Evolutionary conservation across 2,113 vertebrate species (phyloP), one percentile per base, ranked within the genome.

Genomic region (Centrocercus urophasianus): DNA sequence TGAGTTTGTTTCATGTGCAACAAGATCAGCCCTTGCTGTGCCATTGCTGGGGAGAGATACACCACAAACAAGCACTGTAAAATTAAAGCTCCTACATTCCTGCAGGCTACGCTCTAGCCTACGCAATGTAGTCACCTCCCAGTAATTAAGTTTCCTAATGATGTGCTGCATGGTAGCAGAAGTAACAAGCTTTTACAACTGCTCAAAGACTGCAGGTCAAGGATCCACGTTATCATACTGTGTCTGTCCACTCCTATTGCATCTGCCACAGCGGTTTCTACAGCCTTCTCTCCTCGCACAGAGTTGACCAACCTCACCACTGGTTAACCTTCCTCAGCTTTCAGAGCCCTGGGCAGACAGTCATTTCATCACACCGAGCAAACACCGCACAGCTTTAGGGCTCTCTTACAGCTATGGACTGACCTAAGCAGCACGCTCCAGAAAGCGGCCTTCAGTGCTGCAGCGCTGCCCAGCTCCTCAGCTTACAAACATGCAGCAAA

Each of bases 31-130:
- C 77, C n/a, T 24, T n/a, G 61, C 38, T 13, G 13, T 60, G 3
- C 27, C 52, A 54, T 16, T 30, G 52, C 27, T 54, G 52, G 52
- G 52, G 52, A 54, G 52, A 30, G 52, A 54, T 54, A 19, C 47
- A 56, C 50, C 40, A 22, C 25, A 7, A 32, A 52, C 6, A 18
- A 52, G 54, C 0, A 0, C 6, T 64, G 5, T 6, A n/a, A 66
- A 85, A 72, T 11, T 13, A 8, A 52, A 72, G 59, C 12, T 63
- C 57, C 70, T 20, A 1, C 54, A 4, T 54, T 69, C 77, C 89
- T 86, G 42, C 69, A 80, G 77, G 63, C 81, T 67, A 24, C 21
- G 2, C 77, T 80, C 36, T 3, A n/a, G 81, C 76, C 72, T 47
- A 43, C 6, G 0, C 78, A 48, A 22, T 25, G 24, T 36, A 19